Conservation (phyloP, 2,113 vertebrate species). For the Myrmecophaga tridactyla region DNA sequence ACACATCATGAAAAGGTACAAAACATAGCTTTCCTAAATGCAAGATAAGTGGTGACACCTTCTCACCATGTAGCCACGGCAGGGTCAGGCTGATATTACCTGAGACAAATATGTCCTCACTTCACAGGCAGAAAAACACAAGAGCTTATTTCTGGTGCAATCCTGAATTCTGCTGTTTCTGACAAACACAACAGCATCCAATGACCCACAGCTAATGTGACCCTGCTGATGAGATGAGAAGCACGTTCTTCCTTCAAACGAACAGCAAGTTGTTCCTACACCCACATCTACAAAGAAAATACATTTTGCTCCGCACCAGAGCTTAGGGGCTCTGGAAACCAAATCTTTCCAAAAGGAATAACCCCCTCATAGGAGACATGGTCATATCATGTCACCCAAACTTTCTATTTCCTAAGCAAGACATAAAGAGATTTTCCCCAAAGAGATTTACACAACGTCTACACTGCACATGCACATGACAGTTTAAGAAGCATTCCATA, state of each 20-base stretch:
- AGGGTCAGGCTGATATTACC: background rate
- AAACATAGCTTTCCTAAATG: background rate
- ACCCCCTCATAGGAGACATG: background rate
- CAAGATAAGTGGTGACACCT: fast-evolving
- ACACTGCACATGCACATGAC: background rate
- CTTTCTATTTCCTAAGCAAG: background rate
- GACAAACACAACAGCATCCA: background rate
- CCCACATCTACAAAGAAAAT: background rate
- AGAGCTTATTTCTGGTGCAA: background rate
- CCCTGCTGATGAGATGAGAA: background rate
- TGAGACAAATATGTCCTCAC: background rate
- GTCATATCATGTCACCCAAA: background rate
- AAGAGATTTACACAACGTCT: background rate
- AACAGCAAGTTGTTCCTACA: background rate
- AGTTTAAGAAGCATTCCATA: background rate
- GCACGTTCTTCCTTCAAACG: background rate
- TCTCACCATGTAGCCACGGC: background rate
- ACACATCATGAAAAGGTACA: background rate
- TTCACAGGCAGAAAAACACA: constrained; percentile 6
- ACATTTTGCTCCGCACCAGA: background rate
- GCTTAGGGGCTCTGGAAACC: background rate
- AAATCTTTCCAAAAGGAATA: background rate
- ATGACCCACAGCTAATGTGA: background rate
- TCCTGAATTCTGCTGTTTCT: background rate
- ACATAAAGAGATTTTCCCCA: background rate